Evolutionary conservation across 1,140 invertebrate species (phyloP).

Genomic region (Panagrolaimus sp.): DNA sequence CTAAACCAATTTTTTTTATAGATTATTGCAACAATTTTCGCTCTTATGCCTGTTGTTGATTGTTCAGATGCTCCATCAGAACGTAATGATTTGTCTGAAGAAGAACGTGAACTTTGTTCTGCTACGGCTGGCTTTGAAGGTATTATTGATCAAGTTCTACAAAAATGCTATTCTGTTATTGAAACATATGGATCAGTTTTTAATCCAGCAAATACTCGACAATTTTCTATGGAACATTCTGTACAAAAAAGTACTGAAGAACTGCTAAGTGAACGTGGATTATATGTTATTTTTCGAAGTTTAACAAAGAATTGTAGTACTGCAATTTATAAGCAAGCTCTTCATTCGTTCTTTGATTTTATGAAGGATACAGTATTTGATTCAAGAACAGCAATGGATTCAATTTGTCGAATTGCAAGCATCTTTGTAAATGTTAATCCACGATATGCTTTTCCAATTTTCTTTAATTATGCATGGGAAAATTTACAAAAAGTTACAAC

Average conservation of each 20-base stretch:
- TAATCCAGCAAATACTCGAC: slow-evolving; percentile 57
- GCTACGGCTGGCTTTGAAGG: slow-evolving; percentile 78
- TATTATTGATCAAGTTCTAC: slow-evolving; percentile 78
- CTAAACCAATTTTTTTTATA: slow-evolving; percentile 67
- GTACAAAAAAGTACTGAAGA: slow-evolving; percentile 62
- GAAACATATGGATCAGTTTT: slow-evolving; percentile 71
- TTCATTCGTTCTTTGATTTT: slow-evolving; percentile 71
- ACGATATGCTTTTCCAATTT: slow-evolving; percentile 62
- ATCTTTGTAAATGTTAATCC: slow-evolving; percentile 71
- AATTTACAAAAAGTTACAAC: slow-evolving; percentile 61
- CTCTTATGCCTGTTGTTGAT: slow-evolving; percentile 74
- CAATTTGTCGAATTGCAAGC: slow-evolving; percentile 68
- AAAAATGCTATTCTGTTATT: slow-evolving; percentile 70
- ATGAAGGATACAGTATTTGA: slow-evolving; percentile 71
- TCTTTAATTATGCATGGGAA: slow-evolving; percentile 39
- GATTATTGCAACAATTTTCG: slow-evolving; percentile 71
- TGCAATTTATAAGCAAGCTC: slow-evolving; percentile 67
- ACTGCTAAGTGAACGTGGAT: slow-evolving; percentile 67
- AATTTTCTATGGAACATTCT: slow-evolving; percentile 6
- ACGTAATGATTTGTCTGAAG: slow-evolving; percentile 69
- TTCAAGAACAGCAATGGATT: slow-evolving; percentile 72
- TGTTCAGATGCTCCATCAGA: slow-evolving; percentile 70
- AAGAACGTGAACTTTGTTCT: slow-evolving; percentile 61
- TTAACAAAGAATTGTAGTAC: slow-evolving; percentile 67
- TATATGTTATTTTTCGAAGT: slow-evolving; percentile 67